These are phyloP conservation scores for Sinosuthora webbiana DNA, from an alignment of 2,113 vertebrate genomes.

Conservation along the genomic window DNA sequence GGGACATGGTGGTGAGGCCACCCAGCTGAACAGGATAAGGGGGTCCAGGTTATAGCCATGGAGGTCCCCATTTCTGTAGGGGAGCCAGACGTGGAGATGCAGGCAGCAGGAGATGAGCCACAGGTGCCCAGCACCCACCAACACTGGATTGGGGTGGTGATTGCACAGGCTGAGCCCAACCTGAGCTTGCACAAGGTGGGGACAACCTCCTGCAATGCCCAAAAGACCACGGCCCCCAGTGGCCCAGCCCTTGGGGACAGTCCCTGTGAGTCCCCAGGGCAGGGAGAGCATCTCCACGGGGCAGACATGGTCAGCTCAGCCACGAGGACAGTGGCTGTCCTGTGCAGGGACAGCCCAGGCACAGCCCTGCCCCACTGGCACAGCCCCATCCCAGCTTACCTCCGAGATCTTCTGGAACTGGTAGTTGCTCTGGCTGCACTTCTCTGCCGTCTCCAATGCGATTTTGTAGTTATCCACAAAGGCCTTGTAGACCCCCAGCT, in stretches of 20 bases:
- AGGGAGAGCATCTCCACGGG: rapidly evolving
- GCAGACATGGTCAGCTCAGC: rapidly evolving
- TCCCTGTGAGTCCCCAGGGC: not conserved
- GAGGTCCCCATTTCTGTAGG: not conserved
- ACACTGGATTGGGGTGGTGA: not conserved
- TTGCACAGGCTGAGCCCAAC: not conserved
- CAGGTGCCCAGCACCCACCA: not conserved
- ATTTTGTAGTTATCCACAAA: conserved; percentile 99
- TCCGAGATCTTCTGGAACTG: conserved; percentile 98
- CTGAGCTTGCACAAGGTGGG: not conserved
- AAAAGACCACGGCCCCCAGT: not conserved
- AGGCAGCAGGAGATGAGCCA: not conserved
- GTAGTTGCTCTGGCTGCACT: conserved; percentile 92
- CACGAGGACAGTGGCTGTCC: rapidly evolving
- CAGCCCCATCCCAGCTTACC: conserved; percentile 70
- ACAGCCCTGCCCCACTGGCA: not conserved
- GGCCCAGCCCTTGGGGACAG: not conserved
- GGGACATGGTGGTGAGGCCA: not conserved
- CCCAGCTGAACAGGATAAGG: rapidly evolving
- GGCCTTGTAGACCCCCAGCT: conserved; percentile 95
- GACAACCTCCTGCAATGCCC: not conserved
- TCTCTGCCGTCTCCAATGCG: conserved; percentile 90
- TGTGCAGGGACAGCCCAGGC: rapidly evolving
- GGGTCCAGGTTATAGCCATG: rapidly evolving
- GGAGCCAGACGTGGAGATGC: not conserved